phyloP scores from a whole-genome alignment of 2,888 invertebrate species.

The Tiphia femorata region DNA sequence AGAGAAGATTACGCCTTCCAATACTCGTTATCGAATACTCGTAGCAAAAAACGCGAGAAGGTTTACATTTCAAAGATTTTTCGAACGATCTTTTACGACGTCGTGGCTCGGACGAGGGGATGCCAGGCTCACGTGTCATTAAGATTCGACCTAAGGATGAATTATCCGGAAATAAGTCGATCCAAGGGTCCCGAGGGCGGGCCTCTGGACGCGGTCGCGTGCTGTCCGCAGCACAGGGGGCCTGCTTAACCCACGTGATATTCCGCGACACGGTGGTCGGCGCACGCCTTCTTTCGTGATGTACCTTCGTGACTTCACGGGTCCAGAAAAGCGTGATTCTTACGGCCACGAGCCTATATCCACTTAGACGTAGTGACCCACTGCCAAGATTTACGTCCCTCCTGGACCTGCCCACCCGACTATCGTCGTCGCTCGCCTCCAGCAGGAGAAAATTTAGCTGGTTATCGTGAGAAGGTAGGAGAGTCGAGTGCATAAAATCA shows the following conservation, averaged over 20 bases:
- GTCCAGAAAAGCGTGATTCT: conserved; percentile 20
- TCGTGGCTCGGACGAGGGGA: too few relatives aligned
- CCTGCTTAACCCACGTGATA: conserved; percentile 29
- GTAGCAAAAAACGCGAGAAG: too few relatives aligned
- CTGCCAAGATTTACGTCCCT: conserved; percentile 26
- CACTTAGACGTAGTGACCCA: conserved; percentile 11
- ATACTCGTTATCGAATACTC: too few relatives aligned
- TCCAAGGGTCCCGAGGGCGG: conserved; percentile 24
- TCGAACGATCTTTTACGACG: too few relatives aligned
- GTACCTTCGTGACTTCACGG: conserved; percentile 18
- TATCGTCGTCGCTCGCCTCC: conserved; percentile 23
- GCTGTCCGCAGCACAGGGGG: conserved; percentile 34
- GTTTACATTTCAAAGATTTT: too few relatives aligned
- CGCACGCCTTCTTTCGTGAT: conserved; percentile 7
- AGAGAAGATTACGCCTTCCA: too few relatives aligned
- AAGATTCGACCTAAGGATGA: too few relatives aligned
- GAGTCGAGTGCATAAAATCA: too few relatives aligned
- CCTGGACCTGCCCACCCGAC: conserved; percentile 12
- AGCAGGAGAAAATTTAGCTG: too few relatives aligned
- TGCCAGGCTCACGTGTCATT: too few relatives aligned
- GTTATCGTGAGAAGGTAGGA: too few relatives aligned
- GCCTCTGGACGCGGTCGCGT: conserved; percentile 32
- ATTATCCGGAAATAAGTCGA: conserved; percentile 39
- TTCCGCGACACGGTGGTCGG: conserved; percentile 38
- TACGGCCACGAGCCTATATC: conserved; percentile 24